Base-by-base conservation (phyloP, 2,113 vertebrate species). In the Theropithecus gelada region DNA sequence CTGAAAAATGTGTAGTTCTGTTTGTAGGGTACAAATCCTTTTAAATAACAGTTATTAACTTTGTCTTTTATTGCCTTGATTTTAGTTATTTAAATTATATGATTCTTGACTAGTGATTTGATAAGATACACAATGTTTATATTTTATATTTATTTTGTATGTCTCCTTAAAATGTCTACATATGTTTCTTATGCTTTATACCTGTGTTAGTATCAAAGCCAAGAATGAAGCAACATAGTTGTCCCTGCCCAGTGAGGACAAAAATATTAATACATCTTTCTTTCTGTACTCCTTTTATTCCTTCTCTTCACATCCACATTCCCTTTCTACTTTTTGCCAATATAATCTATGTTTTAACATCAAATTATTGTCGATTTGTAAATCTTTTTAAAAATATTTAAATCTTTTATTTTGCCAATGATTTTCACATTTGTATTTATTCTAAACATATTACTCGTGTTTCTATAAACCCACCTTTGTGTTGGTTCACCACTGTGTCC, bases 71-170 rank as follows among this genome's bases (percentile, higher is more conserved):
- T 81, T 75, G 83, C 7, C 40, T 86, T 86, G 20, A 91, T 76
- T 95, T 94, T 57, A 66, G 59, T 73, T 90, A n/a, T 68, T 93
- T 81, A 89, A 68, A 85, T 92, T 79, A 85, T 68, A 1, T 64
- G 4, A 25, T 88, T 78, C 16, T 79, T 88, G 38, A 88, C 7
- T 17, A 70, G 14, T 64, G 22, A 85, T 45, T 61, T 61, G 27
- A 6, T 43, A 59, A 40, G 18, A 55, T 32, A 40, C 0, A 70
- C 80, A 13, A 64, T 38, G 11, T 94, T 93, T 96, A 75, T 35
- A 50, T 70, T 93, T 95, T 14, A n/a, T 38, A 43, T 80, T 61
- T 86, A 76, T 27, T 76, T 92, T 78, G 78, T 14, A 64, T 82
- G 55, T 86, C 3, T 59, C 43, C 23, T n/a, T 70, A 38, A 68